phyloP scores from a whole-genome alignment of 2,797 vertebrate genomes.

The Amphiprion clarkii region DNA sequence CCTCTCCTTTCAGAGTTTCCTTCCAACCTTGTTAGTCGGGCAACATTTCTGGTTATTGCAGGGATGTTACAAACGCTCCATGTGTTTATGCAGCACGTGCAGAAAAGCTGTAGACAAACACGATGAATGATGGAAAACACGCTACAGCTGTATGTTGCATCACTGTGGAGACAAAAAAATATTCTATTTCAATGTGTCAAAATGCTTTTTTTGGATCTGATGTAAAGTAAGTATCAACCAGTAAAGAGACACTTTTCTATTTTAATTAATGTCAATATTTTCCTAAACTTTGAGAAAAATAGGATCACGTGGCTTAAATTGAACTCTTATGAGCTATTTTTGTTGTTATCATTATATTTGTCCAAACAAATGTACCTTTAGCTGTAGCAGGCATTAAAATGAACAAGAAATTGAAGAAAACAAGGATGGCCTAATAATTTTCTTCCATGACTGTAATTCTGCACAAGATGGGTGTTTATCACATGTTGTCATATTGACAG shows the following conservation, averaged over 20 bases:
- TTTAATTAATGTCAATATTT: too few relatives aligned
- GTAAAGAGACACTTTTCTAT: too few relatives aligned
- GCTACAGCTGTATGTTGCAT: not conserved
- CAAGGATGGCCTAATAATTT: too few relatives aligned
- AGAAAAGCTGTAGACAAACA: constrained; percentile 9
- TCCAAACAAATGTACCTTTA: too few relatives aligned
- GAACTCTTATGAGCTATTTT: too few relatives aligned
- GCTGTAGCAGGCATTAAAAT: too few relatives aligned
- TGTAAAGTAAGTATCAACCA: not conserved
- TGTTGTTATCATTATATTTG: too few relatives aligned
- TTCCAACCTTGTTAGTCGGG: not conserved
- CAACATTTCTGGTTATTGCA: constrained; percentile 36
- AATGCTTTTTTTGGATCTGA: not conserved
- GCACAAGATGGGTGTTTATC: not conserved
- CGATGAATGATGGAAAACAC: not conserved
- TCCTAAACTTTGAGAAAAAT: too few relatives aligned
- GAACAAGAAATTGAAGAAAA: too few relatives aligned
- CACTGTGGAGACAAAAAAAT: not conserved
- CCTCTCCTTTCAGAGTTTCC: constrained; percentile 19
- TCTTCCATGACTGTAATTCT: not conserved
- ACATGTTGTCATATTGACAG: not conserved
- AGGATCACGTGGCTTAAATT: too few relatives aligned
- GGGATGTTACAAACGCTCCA: not conserved
- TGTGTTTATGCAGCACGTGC: not conserved
- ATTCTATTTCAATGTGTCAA: not conserved